A percentile compares a stretch with the other conserved stretches of the same genome.
phyloP scores from a whole-genome alignment of 2,888 invertebrate genomes.

The Myathropa florea region DNA sequence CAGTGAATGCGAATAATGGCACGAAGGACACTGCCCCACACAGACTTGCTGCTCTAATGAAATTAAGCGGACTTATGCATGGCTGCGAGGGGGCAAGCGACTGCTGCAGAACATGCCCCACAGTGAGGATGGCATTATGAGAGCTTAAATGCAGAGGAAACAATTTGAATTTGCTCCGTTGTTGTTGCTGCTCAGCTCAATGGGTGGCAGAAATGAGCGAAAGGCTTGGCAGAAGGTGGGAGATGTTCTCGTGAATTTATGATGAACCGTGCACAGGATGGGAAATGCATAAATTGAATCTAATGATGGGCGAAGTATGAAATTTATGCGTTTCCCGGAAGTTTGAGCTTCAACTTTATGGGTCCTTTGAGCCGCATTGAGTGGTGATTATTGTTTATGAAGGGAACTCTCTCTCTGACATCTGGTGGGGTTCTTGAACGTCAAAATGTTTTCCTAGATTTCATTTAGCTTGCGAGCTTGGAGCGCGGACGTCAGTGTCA shows the following conservation, averaged over 20 bases:
- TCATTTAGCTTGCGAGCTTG: too few species aligned
- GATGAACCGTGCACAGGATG: background rate
- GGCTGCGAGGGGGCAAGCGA: background rate
- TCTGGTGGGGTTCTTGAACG: background rate
- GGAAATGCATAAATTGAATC: background rate
- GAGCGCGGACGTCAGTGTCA: too few species aligned
- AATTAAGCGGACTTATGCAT: background rate
- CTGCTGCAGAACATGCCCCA: background rate
- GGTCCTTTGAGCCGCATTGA: background rate
- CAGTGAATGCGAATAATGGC: background rate
- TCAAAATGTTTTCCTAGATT: background rate
- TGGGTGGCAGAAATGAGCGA: background rate
- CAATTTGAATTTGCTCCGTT: background rate
- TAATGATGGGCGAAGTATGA: background rate
- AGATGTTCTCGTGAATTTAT: background rate
- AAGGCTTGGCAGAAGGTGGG: too few species aligned
- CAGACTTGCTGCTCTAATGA: constrained; percentile 19
- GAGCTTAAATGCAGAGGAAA: background rate
- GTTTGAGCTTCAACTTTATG: background rate
- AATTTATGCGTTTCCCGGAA: background rate
- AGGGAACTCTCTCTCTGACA: background rate
- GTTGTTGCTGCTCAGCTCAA: background rate
- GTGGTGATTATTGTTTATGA: background rate
- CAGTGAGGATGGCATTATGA: background rate
- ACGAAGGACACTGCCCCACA: background rate